A percentile compares a stretch with the other conserved stretches of the same genome.
Evolutionary conservation across 2,888 invertebrate species (phyloP).

Genomic region (Neoascia interrupta): DNA sequence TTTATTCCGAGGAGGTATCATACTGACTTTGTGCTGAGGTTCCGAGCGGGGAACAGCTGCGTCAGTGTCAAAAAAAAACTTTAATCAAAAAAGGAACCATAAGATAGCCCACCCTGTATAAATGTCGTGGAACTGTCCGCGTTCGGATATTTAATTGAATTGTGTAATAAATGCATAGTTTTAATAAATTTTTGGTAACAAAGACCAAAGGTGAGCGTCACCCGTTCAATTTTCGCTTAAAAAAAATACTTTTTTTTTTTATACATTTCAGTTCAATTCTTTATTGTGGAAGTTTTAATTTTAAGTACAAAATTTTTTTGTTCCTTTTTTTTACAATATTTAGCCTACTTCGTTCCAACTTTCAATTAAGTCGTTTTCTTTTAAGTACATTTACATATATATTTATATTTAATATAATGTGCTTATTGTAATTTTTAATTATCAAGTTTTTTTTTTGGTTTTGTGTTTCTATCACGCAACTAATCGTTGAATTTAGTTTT

Average conservation of each 20-base stretch:
- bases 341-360: conserved; percentile 54
- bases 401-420: conserved; percentile 39
- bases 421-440: conserved; percentile 16
- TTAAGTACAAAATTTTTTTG: conserved; percentile 62
- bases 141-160: no score
- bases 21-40: no score
- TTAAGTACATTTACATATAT: no score
- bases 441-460: no score
- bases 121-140: no score
- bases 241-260: not conserved
- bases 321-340: conserved; percentile 36
- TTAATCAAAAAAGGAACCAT: no score
- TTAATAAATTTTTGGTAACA: no score
- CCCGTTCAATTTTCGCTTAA: not conserved
- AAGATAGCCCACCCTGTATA: no score
- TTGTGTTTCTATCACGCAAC: conserved; percentile 55
- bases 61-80: no score
- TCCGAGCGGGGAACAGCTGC: no score
- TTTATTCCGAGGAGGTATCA: no score
- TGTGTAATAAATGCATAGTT: no score
- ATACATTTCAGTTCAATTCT: conserved; percentile 60
- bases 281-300: conserved; percentile 61
- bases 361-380: conserved; percentile 32
- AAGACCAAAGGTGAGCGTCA: not conserved
- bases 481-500: conserved; percentile 63